Evolutionary conservation across 1,140 invertebrate species (phyloP).

Genomic region (Drosophila mauritiana): DNA sequence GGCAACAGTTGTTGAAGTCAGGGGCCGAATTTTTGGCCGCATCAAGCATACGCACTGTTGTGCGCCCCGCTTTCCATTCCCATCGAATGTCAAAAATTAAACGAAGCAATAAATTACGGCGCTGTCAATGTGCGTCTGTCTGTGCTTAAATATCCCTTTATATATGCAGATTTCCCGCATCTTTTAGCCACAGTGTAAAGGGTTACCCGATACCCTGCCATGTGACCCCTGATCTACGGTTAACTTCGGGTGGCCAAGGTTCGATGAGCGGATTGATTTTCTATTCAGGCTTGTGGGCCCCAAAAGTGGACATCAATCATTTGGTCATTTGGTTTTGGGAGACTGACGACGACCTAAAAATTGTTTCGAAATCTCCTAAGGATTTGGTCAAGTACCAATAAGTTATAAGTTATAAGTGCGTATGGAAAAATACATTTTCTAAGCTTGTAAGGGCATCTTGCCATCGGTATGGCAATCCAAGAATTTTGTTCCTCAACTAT

Average conservation of each 20-base stretch:
- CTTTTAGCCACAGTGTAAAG: slow-evolving; percentile 29
- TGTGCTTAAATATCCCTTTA: slow-evolving; percentile 62
- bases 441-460: neutral
- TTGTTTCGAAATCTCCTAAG: neutral
- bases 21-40: slow-evolving; percentile 33
- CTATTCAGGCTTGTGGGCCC: neutral
- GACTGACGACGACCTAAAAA: neutral
- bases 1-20: slow-evolving; percentile 27
- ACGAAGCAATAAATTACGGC: slow-evolving; percentile 72
- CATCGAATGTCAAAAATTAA: slow-evolving; percentile 59
- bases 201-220: slow-evolving; percentile 27
- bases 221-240: neutral
- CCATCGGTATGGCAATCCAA: neutral
- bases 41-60: slow-evolving; percentile 74
- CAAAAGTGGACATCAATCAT: slow-evolving; percentile 11
- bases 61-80: slow-evolving; percentile 5
- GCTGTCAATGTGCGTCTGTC: slow-evolving; percentile 42
- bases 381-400: neutral
- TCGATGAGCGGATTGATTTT: slow-evolving; percentile 34
- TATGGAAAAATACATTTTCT: neutral
- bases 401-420: no score
- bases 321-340: neutral
- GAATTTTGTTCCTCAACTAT: neutral
- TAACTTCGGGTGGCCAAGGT: slow-evolving; percentile 32
- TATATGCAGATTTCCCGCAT: slow-evolving; percentile 67